Evolutionary conservation across 2,888 invertebrate genomes (phyloP).

Genomic region (Eurytoma adleriae): DNA sequence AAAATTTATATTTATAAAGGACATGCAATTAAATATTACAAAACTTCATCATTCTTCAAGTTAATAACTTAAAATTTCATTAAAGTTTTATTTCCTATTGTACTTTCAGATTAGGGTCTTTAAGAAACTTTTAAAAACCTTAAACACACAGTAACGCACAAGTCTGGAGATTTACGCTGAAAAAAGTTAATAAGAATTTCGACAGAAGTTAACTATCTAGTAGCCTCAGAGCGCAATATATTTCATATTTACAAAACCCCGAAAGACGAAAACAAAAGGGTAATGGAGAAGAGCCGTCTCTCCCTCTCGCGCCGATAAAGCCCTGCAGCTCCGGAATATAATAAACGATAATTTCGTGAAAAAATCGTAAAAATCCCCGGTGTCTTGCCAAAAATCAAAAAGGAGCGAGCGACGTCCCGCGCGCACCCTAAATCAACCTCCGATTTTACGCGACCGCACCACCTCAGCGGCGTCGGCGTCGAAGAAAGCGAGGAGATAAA

Average conservation of each 20-base stretch:
- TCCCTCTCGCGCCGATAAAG: background rate
- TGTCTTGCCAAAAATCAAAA: constrained; percentile 4
- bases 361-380: constrained; percentile 34
- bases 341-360: constrained; percentile 41
- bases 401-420: background rate
- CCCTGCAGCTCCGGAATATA: background rate
- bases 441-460: constrained; percentile 43
- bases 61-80: too few species aligned
- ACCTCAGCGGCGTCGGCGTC: background rate
- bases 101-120: too few species aligned
- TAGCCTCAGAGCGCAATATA: background rate
- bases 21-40: too few species aligned
- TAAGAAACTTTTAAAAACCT: too few species aligned
- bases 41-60: too few species aligned
- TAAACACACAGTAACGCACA: too few species aligned
- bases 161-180: constrained; percentile 12
- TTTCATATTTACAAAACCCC: background rate
- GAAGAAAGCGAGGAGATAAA: constrained; percentile 1
- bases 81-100: too few species aligned
- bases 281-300: too few species aligned
- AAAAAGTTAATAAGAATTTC: background rate
- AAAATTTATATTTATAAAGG: too few species aligned
- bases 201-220: background rate
- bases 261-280: background rate
- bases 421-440: constrained; percentile 47